Conservation (phyloP, 2,888 invertebrate genomes). For the Drosophila limbata region DNA sequence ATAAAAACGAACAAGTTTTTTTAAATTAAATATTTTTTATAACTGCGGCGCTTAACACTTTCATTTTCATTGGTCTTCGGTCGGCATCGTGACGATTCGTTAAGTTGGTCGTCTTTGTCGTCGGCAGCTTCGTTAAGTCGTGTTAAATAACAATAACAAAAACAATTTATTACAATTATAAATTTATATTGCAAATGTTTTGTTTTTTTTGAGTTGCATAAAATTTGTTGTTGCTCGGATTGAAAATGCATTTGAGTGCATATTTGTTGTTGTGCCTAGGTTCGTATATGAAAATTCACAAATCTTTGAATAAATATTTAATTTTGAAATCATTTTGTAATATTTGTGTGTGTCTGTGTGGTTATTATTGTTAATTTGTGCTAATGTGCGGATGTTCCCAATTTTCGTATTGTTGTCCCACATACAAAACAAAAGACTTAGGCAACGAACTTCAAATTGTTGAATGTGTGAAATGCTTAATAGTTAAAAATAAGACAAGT, state of each 20-base stretch:
- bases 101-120: constrained; percentile 49
- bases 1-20: constrained; percentile 14
- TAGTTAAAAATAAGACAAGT: constrained; percentile 6
- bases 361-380: constrained; percentile 50
- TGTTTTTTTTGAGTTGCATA: constrained; percentile 32
- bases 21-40: constrained; percentile 34
- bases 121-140: constrained; percentile 61
- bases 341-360: constrained; percentile 20
- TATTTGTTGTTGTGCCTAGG: constrained; percentile 68
- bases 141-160: constrained; percentile 73
- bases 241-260: constrained; percentile 66
- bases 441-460: constrained; percentile 67
- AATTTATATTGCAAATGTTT: constrained; percentile 46
- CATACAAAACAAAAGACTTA: constrained; percentile 72
- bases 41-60: constrained; percentile 66
- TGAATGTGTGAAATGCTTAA: constrained; percentile 17
- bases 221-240: constrained; percentile 12
- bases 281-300: constrained; percentile 56
- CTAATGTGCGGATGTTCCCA: constrained; percentile 45
- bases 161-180: constrained; percentile 21
- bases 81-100: constrained; percentile 42
- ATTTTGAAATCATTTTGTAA: constrained; percentile 47
- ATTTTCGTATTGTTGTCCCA: background rate
- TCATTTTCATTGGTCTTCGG: constrained; percentile 67
- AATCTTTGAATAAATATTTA: constrained; percentile 21